Conservation (phyloP, 2,888 invertebrate genomes). For the Eustalomyia histrio region DNA sequence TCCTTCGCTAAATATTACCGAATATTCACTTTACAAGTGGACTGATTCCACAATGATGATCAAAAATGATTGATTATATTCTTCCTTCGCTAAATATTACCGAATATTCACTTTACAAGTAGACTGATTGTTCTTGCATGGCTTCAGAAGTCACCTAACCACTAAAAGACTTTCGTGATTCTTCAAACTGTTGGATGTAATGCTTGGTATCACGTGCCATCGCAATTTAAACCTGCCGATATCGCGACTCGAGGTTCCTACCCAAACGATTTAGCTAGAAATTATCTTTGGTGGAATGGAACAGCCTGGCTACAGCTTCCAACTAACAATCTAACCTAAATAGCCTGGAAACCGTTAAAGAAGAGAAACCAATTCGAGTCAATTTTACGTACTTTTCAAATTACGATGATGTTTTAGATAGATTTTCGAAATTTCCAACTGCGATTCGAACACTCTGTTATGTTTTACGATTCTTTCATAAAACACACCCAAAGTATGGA, state of each 20-base stretch:
- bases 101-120: neutral
- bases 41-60: neutral
- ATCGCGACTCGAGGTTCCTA: slow-evolving; percentile 15
- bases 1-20: neutral
- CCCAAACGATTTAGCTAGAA: slow-evolving; percentile 2
- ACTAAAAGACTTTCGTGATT: slow-evolving; percentile 15
- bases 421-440: too few relatives aligned
- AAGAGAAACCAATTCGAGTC: too few relatives aligned
- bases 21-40: slow-evolving; percentile 6
- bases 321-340: too few relatives aligned
- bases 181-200: slow-evolving; percentile 8
- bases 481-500: too few relatives aligned
- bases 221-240: slow-evolving; percentile 38
- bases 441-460: too few relatives aligned
- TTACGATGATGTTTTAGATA: too few relatives aligned
- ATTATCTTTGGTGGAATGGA: slow-evolving; percentile 31
- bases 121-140: slow-evolving; percentile 7
- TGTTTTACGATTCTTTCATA: too few relatives aligned
- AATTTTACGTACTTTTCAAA: too few relatives aligned
- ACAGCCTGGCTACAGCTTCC: neutral
- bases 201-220: slow-evolving; percentile 29
- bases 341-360: too few relatives aligned
- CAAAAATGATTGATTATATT: slow-evolving; percentile 6
- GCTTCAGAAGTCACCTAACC: too few relatives aligned
- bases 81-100: neutral